A percentile compares a stretch with the other conserved stretches of the same genome.
Conservation (phyloP, 2,797 vertebrate species). For the Sparus aurata region DNA sequence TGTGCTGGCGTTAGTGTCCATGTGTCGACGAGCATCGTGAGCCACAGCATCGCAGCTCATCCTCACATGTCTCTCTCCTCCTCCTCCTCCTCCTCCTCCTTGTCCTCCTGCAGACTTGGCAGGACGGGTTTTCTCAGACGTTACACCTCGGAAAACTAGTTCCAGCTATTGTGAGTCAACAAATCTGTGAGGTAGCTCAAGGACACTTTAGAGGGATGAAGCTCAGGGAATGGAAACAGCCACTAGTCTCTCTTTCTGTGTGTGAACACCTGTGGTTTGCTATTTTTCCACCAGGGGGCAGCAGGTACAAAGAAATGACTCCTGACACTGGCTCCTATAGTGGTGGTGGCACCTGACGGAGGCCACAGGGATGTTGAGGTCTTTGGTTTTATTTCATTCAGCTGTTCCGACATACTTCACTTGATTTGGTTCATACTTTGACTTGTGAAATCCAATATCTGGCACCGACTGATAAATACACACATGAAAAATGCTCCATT, state of each 20-base stretch:
- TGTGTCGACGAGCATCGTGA: constrained; percentile 18
- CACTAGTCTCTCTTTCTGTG: background rate
- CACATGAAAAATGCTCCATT: background rate
- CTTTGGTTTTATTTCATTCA: constrained; percentile 23
- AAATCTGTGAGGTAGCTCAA: constrained; percentile 66
- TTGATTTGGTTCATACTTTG: background rate
- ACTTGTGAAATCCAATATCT: background rate
- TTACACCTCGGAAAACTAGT: constrained; percentile 34
- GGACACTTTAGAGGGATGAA: constrained; percentile 57
- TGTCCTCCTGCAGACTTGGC: constrained; percentile 26
- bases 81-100: constrained; percentile 43
- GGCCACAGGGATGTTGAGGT: background rate
- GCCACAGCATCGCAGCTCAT: constrained; percentile 2
- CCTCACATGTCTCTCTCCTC: constrained; percentile 37
- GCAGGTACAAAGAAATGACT: constrained; percentile 52
- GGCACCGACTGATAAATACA: background rate
- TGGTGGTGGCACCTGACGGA: background rate
- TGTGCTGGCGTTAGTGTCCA: background rate
- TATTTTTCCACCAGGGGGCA: constrained; percentile 69
- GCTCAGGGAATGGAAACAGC: constrained; percentile 33
- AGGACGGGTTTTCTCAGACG: constrained; percentile 24
- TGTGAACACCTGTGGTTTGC: constrained; percentile 19
- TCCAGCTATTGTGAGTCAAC: constrained; percentile 66
- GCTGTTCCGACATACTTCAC: constrained; percentile 6
- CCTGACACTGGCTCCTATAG: background rate